A percentile compares a stretch with the other conserved stretches of the same genome.
These are phyloP conservation scores for Uloborus diversus DNA, from an alignment of 1,140 invertebrate genomes.

Conservation along the genomic window DNA sequence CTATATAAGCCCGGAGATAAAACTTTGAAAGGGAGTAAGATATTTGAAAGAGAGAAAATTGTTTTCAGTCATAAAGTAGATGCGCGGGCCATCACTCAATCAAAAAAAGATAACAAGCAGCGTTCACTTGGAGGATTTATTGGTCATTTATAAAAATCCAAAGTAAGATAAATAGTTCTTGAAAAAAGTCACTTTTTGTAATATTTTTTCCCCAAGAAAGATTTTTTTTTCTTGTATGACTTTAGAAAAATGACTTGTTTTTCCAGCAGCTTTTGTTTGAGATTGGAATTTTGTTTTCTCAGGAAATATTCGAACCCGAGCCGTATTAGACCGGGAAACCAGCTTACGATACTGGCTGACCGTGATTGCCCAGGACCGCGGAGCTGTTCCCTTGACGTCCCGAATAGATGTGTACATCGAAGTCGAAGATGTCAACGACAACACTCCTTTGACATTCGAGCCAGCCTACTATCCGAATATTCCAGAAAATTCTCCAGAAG, in stretches of 20 bases:
- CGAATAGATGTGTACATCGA: constrained; percentile 86
- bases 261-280: background rate
- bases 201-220: background rate
- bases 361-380: constrained; percentile 88
- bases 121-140: constrained; percentile 1
- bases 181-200: background rate
- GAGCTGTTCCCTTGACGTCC: constrained; percentile 83
- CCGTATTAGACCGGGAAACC: constrained; percentile 87
- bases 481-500: constrained; percentile 81
- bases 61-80: no score
- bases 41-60: no score
- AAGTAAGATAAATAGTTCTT: background rate
- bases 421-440: constrained; percentile 92
- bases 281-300: background rate
- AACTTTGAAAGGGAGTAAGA: no score
- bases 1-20: no score
- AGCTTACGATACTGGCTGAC: constrained; percentile 92
- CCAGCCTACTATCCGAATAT: constrained; percentile 87
- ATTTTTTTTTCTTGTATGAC: background rate
- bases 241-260: background rate
- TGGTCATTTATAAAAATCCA: background rate
- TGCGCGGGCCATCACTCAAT: no score
- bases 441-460: constrained; percentile 84
- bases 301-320: constrained; percentile 85
- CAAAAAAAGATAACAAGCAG: no score